A percentile compares a stretch with the other conserved stretches of the same genome.
Conservation (phyloP, 1,140 invertebrate genomes). For the Brachionus angularis region DNA sequence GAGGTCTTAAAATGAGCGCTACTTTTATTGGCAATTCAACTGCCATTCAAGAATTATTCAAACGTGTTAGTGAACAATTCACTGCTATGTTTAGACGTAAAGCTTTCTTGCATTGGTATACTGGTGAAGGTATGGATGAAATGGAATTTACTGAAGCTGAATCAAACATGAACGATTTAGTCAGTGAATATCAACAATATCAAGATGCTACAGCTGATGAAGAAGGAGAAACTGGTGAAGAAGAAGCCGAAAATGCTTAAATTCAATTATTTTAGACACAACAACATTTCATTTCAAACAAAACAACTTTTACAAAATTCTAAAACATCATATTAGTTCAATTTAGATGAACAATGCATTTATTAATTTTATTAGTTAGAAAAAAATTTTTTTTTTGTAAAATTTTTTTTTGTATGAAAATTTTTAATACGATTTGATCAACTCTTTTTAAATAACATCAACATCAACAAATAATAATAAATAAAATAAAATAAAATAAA, state of each 20-base stretch:
- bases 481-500: too few species aligned
- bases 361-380: too few species aligned
- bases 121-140: slow-evolving; percentile 63
- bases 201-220: slow-evolving; percentile 56
- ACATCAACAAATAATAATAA: too few species aligned
- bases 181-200: slow-evolving; percentile 84
- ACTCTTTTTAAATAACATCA: too few species aligned
- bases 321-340: too few species aligned
- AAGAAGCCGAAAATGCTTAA: slow-evolving; percentile 40
- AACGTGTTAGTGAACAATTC: slow-evolving; percentile 67
- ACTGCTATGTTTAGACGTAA: slow-evolving; percentile 85
- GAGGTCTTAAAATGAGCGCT: slow-evolving; percentile 82
- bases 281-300: too few species aligned
- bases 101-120: slow-evolving; percentile 87
- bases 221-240: slow-evolving; percentile 39
- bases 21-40: slow-evolving; percentile 67
- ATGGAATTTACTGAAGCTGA: slow-evolving; percentile 66
- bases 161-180: slow-evolving; percentile 71
- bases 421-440: too few species aligned
- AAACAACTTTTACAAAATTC: too few species aligned
- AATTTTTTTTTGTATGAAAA: too few species aligned
- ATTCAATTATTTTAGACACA: not conserved
- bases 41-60: slow-evolving; percentile 44
- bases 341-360: too few species aligned
- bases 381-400: too few species aligned